Conservation (phyloP, 1,140 invertebrate species). For the Maconellicoccus hirsutus region DNA sequence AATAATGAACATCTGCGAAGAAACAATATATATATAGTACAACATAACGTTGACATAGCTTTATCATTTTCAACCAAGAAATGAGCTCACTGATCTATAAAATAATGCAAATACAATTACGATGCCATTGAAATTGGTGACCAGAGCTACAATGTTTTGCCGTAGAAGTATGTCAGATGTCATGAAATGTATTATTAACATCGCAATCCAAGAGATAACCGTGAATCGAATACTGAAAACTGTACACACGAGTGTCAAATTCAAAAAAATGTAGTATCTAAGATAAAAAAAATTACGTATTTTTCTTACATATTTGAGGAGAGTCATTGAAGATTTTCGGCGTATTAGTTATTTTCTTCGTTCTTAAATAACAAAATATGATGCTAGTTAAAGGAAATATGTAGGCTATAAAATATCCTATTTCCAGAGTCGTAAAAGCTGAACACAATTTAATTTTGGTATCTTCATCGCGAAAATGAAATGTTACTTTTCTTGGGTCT, state of each 20-base stretch:
- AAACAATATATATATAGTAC: too few species aligned
- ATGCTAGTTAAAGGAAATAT: neutral
- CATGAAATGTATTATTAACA: slow-evolving; percentile 11
- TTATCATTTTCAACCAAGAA: neutral
- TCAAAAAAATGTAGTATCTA: neutral
- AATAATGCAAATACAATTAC: neutral
- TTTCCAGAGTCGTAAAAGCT: neutral
- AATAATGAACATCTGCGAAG: neutral
- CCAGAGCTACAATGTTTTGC: neutral
- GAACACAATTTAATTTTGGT: slow-evolving; percentile 11
- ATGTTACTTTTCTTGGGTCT: neutral
- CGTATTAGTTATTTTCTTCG: slow-evolving; percentile 3
- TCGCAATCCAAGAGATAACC: neutral
- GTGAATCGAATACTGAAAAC: slow-evolving; percentile 13
- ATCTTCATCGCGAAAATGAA: neutral
- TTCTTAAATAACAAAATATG: neutral
- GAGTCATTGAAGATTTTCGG: neutral
- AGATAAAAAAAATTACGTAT: neutral
- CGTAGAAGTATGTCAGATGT: neutral
- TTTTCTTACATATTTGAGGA: neutral
- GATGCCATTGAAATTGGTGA: slow-evolving; percentile 10
- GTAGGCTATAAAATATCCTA: slow-evolving; percentile 14
- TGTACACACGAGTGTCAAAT: neutral
- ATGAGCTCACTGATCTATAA: neutral
- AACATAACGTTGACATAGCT: too few species aligned